These are phyloP conservation scores for Branchinecta lindahli DNA, from an alignment of 1,140 invertebrate genomes.

Conservation along the genomic window DNA sequence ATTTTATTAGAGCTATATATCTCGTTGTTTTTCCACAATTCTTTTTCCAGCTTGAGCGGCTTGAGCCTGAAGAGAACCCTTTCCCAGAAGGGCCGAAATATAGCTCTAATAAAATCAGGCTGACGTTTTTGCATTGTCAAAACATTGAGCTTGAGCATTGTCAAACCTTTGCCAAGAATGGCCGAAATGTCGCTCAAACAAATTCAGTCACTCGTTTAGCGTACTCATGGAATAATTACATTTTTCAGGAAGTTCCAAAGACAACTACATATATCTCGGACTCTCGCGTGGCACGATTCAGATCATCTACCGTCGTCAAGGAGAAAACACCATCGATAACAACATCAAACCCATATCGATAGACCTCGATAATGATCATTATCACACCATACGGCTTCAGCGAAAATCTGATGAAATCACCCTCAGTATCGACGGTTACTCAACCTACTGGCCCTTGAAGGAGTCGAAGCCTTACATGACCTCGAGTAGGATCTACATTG, in stretches of 20 bases:
- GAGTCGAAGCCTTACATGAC: neutral
- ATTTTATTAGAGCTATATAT: no score
- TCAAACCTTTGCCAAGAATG: no score
- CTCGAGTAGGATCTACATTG: neutral
- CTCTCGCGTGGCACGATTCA: constrained; percentile 1
- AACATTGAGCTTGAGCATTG: no score
- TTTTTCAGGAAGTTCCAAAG: constrained; percentile 3
- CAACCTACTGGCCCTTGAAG: neutral
- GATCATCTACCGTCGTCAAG: neutral
- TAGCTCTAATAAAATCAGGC: no score
- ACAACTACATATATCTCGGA: constrained; percentile 6
- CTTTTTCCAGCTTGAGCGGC: no score
- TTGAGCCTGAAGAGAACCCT: no score
- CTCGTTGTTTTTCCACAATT: no score
- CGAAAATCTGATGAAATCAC: neutral
- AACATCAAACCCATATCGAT: neutral
- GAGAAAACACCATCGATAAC: neutral
- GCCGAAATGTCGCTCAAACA: no score
- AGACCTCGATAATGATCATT: neutral
- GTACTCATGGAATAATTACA: neutral
- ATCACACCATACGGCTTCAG: neutral
- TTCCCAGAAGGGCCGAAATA: no score
- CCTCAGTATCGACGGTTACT: neutral
- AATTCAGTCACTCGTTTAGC: no score
- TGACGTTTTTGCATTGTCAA: no score